Evolutionary conservation across 2,797 vertebrate genomes (phyloP).

Genomic region (Scleropages formosus): DNA sequence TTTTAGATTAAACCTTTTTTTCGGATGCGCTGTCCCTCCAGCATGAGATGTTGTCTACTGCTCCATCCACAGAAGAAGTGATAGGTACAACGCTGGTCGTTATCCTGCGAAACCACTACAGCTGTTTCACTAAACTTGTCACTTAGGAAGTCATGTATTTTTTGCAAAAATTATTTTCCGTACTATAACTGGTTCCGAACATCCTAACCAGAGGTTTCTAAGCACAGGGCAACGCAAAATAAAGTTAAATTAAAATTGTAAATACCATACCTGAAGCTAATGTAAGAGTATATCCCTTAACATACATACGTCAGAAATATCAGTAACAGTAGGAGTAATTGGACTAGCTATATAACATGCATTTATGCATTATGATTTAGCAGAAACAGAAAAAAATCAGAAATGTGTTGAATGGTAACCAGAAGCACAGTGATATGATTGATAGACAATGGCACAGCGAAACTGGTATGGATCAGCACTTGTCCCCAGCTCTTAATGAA

Average conservation of each 20-base stretch:
- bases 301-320: too few species aligned
- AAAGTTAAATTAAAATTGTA: neutral
- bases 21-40: conserved; percentile 34
- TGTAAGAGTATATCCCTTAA: neutral
- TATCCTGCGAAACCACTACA: neutral
- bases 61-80: conserved; percentile 40
- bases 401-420: neutral
- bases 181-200: neutral
- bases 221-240: neutral
- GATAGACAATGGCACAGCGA: neutral
- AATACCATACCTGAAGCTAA: neutral
- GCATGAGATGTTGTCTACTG: conserved; percentile 46
- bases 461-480: neutral
- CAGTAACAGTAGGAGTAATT: too few species aligned
- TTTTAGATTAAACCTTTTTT: conserved; percentile 28
- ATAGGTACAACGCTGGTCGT: conserved; percentile 30
- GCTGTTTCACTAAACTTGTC: neutral
- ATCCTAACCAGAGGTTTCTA: neutral
- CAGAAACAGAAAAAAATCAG: neutral
- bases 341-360: too few species aligned
- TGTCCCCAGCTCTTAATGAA: conserved; percentile 52
- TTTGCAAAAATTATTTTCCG: neutral
- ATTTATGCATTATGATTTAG: neutral
- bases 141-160: neutral
- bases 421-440: neutral